A percentile compares a stretch with the other conserved stretches of the same genome.
Conservation (phyloP, 2,113 vertebrate genomes). For the Mesoclemmys tuberculata region DNA sequence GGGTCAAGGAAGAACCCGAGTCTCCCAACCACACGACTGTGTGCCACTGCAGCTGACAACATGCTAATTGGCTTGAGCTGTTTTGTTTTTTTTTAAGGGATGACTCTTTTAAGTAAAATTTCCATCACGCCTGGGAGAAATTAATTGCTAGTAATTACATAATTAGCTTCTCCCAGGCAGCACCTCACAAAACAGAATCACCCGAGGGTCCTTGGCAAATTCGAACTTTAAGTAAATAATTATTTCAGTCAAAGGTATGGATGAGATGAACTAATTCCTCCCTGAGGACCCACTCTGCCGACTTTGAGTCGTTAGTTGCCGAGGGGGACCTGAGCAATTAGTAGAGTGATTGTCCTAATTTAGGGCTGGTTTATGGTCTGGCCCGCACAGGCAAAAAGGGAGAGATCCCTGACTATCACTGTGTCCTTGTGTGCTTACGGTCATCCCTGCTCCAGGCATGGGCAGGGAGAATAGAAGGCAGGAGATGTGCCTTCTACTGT, state of each 20-base stretch:
- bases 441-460: accelerated
- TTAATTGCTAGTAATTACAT: constrained; percentile 62
- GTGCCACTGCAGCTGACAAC: background rate
- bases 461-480: background rate
- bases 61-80: background rate
- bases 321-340: background rate
- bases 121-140: constrained; percentile 34
- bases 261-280: constrained; percentile 50
- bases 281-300: background rate
- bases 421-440: background rate
- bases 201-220: constrained; percentile 46
- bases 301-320: background rate
- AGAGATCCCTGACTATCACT: background rate
- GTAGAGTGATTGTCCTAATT: background rate
- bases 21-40: background rate
- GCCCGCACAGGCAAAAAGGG: background rate
- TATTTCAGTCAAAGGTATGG: constrained; percentile 56
- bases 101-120: constrained; percentile 40
- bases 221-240: constrained; percentile 34
- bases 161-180: constrained; percentile 41
- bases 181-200: constrained; percentile 44
- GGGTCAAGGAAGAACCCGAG: background rate
- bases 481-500: background rate
- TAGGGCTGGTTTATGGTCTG: background rate
- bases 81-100: background rate